phyloP scores from a whole-genome alignment of 2,797 vertebrate species.

The Neopelma chrysocephalum region DNA sequence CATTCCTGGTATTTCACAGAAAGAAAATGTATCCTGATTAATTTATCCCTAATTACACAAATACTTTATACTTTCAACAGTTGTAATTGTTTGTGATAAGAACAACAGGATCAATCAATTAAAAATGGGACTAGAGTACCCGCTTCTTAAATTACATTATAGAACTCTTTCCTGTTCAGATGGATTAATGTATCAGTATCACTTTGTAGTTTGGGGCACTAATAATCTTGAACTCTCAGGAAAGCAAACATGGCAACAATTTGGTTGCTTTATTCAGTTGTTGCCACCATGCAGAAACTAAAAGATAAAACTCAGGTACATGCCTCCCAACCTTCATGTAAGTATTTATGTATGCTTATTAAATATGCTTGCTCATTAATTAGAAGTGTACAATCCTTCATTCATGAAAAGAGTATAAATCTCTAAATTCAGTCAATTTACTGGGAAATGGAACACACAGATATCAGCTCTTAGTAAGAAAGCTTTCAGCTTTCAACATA shows the following conservation, averaged over 20 bases:
- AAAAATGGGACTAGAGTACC: constrained; percentile 30
- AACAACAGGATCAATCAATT: constrained; percentile 51
- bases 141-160: constrained; percentile 47
- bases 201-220: constrained; percentile 25
- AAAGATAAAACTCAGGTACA: constrained; percentile 12
- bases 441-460: not conserved
- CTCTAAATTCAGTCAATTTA: constrained; percentile 46
- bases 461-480: not conserved
- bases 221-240: constrained; percentile 55
- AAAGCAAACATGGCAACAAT: constrained; percentile 43
- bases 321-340: not conserved
- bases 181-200: constrained; percentile 43
- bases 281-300: constrained; percentile 17
- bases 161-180: constrained; percentile 47
- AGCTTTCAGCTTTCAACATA: not conserved
- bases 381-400: constrained; percentile 46
- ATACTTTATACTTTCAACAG: constrained; percentile 28
- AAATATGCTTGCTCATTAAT: constrained; percentile 36
- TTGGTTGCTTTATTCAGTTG: constrained; percentile 20
- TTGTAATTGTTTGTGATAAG: constrained; percentile 31
- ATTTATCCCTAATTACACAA: constrained; percentile 54
- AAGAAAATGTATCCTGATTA: constrained; percentile 15
- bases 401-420: constrained; percentile 41
- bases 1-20: constrained; percentile 6
- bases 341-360: not conserved